phyloP scores from a whole-genome alignment of 2,113 vertebrate genomes.

The Sclerurus mexicanus region DNA sequence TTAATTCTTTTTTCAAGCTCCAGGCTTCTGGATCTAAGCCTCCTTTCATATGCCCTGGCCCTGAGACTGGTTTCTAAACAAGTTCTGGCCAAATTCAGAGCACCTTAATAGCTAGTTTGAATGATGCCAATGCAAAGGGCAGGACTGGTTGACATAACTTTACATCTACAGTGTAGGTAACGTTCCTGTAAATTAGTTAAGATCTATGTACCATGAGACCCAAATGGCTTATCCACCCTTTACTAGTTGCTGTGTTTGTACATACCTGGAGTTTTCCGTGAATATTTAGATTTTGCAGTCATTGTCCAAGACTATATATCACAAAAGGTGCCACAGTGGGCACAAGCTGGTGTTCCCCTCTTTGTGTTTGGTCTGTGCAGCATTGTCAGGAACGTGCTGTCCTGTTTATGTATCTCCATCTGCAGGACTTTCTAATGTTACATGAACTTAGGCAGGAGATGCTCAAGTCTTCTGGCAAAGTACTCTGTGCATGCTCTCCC shows the following conservation, averaged over 20 bases:
- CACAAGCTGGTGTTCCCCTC: neutral
- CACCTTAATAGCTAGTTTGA: neutral
- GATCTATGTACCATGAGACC: neutral
- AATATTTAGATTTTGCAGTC: neutral
- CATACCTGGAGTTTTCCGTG: neutral
- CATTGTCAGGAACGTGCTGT: rapidly evolving
- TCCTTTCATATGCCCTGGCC: neutral
- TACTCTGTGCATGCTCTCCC: neutral
- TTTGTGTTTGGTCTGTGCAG: neutral
- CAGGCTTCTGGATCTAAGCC: neutral
- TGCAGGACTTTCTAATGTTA: neutral
- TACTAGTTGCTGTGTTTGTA: neutral
- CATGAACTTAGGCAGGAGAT: neutral
- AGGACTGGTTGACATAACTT: neutral
- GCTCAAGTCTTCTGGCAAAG: neutral
- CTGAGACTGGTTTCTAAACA: neutral
- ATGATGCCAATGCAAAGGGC: neutral
- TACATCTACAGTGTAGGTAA: neutral
- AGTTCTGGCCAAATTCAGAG: neutral
- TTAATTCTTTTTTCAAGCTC: neutral
- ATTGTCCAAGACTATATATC: neutral
- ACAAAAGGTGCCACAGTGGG: neutral
- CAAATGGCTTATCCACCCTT: neutral
- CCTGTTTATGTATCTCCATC: neutral
- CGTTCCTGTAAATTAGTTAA: neutral